These are phyloP conservation scores for Meles meles DNA, from an alignment of 2,113 vertebrate genomes.

Conservation along the genomic window DNA sequence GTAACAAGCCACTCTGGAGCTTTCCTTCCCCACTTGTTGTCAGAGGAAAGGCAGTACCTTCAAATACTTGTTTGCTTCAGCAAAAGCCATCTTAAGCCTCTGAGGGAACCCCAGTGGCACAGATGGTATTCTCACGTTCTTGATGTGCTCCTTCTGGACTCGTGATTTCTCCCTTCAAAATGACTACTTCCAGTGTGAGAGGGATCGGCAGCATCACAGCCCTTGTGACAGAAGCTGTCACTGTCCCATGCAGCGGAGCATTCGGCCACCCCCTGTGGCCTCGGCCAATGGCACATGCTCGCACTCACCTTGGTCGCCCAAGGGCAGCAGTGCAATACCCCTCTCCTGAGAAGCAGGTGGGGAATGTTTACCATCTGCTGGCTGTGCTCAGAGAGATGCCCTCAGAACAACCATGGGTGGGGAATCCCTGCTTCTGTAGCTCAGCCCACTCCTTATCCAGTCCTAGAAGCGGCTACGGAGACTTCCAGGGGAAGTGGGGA, in stretches of 20 bases:
- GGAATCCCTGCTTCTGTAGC: neutral
- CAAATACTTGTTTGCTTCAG: constrained; percentile 41
- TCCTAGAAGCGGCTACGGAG: neutral
- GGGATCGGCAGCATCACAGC: neutral
- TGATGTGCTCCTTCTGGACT: neutral
- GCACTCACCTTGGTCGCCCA: neutral
- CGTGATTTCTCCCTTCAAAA: constrained; percentile 36
- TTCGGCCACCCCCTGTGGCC: too few relatives aligned
- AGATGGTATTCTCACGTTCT: neutral
- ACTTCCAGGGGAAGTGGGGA: neutral
- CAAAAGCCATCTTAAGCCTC: neutral
- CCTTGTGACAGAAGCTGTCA: neutral
- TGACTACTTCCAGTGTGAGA: neutral
- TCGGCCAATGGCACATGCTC: neutral
- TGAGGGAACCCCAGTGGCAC: neutral
- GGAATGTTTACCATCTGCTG: neutral
- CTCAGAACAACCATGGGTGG: neutral
- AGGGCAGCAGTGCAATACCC: neutral
- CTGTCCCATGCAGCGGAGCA: neutral
- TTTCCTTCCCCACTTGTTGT: neutral
- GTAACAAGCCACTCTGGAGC: constrained; percentile 13
- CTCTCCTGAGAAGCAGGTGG: neutral
- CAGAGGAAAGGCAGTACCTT: constrained; percentile 33
- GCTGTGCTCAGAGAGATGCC: rapidly evolving
- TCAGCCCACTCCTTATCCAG: neutral